A percentile compares a stretch with the other conserved stretches of the same genome.
Conservation (phyloP, 35 echinoderm and acorn worm species). For the Nesometra sesokonis region DNA sequence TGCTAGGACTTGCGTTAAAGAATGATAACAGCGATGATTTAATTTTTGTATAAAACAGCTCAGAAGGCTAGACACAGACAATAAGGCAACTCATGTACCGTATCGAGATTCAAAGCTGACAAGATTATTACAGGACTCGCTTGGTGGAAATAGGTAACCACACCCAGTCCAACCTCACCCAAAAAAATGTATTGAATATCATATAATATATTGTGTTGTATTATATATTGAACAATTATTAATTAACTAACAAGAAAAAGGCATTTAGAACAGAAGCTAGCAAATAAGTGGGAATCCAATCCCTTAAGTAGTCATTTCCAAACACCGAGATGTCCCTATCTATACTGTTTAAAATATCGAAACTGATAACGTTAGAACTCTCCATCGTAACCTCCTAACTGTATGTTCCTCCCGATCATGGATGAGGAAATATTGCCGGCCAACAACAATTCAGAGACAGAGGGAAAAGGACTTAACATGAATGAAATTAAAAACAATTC, state of each 20-base stretch:
- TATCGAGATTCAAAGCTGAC: slow-evolving; percentile 95
- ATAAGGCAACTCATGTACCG: slow-evolving; percentile 77
- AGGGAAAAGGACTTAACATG: neutral
- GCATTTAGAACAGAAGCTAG: slow-evolving; percentile 16
- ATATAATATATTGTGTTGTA: too few relatives aligned
- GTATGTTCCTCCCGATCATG: too few relatives aligned
- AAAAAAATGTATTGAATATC: too few relatives aligned
- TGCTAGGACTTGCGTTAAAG: neutral
- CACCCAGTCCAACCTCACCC: too few relatives aligned
- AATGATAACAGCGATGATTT: neutral
- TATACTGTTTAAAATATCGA: neutral
- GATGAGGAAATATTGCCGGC: neutral
- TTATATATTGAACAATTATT: too few relatives aligned
- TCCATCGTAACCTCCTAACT: too few relatives aligned
- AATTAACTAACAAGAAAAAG: too few relatives aligned
- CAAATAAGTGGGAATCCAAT: slow-evolving; percentile 8
- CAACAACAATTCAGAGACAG: neutral
- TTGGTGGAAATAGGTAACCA: slow-evolving; percentile 98
- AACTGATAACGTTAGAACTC: too few relatives aligned
- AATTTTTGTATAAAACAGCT: neutral
- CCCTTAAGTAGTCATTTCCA: neutral
- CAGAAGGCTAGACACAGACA: neutral
- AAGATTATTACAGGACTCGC: slow-evolving; percentile 79
- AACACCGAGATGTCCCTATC: neutral
- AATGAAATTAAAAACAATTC: too few relatives aligned